Base-by-base conservation (phyloP, 2,888 invertebrate species). In the Noctua janthe region DNA sequence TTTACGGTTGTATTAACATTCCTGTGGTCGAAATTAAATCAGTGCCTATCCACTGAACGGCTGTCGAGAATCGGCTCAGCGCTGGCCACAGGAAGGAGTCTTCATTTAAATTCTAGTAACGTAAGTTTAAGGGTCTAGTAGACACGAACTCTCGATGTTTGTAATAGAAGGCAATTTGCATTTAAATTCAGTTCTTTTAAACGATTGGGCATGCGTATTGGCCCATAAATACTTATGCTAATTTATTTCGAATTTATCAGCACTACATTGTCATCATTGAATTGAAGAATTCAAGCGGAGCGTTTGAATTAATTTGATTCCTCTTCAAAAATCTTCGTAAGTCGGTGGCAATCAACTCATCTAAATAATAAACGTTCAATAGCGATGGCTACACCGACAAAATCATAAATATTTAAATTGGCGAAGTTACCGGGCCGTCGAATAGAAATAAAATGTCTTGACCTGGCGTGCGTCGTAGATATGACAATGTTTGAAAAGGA, bases 161-260 rank as follows among this genome's bases (percentile, higher is more conserved):
- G 88, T 91, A 91, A 88, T 90, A 89, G 86, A 88, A 88, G 83
- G 74, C 85, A 88, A 91, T 91, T 91, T 91, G 87, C 90, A 91
- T 92, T 88, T 85, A 87, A 91, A 91, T 90, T 86, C 80, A 86
- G 76, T 89, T 82, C 86, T 89, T 89, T 89, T 88, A 86, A 89
- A 91, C 84, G 76, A 85, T 88, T 83, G 82, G 80, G 78, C 83
- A 78, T 82, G 75, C 84, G 69, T 85, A 84, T 81, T 83, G 78
- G 81, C 13, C 74, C 74, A 78, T 85, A 78, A 82, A 89, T 89
- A 82, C 79, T 75, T 83, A 87, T 88, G 88, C 76, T 84, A 87
- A 89, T 89, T 82, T 85, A 75, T 82, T 82, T 76, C 17, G 76
- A 76, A 84, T 82, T 83, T 80, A 78, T 79, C 76, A 84, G 59